A percentile compares a stretch with the other conserved stretches of the same genome.
Evolutionary conservation across 2,888 invertebrate genomes (phyloP).

Genomic region (Himalopsyche japonica): DNA sequence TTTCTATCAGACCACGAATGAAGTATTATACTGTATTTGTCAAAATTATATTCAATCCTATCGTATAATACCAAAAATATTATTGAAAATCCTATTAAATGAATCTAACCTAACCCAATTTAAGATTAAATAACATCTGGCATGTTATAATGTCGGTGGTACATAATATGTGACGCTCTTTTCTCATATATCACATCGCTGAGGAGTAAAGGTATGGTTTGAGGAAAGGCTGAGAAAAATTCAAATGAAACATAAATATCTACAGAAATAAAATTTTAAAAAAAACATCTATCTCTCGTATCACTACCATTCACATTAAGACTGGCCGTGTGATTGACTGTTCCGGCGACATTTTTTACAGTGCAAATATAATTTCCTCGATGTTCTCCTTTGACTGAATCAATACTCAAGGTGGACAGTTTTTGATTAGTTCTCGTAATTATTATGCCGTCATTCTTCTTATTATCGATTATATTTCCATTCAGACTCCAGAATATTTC

Average conservation of each 20-base stretch:
- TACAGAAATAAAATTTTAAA: not conserved
- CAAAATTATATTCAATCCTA: too few species aligned
- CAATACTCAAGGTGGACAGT: constrained; percentile 69
- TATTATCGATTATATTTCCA: constrained; percentile 41
- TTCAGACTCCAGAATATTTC: constrained; percentile 63
- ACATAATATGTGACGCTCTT: too few species aligned
- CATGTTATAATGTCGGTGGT: too few species aligned
- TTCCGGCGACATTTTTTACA: constrained; percentile 66
- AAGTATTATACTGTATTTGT: too few species aligned
- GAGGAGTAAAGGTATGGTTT: constrained; percentile 76
- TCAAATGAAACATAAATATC: not conserved
- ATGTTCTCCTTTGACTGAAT: constrained; percentile 69
- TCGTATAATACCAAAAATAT: too few species aligned
- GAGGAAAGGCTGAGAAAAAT: constrained; percentile 65
- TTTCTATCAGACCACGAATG: too few species aligned
- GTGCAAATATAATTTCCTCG: constrained; percentile 71
- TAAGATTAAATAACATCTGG: too few species aligned
- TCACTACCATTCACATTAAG: constrained; percentile 67
- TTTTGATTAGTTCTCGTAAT: constrained; percentile 54
- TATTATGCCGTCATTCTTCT: constrained; percentile 50
- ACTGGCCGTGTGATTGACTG: constrained; percentile 62
- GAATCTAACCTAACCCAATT: too few species aligned
- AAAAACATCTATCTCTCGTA: not conserved
- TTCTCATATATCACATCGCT: constrained; percentile 66
- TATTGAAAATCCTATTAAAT: too few species aligned